These are phyloP conservation scores for Parazoanthus atlanticus DNA, from an alignment of 92 coral and sea anemone species.

Conservation along the genomic window DNA sequence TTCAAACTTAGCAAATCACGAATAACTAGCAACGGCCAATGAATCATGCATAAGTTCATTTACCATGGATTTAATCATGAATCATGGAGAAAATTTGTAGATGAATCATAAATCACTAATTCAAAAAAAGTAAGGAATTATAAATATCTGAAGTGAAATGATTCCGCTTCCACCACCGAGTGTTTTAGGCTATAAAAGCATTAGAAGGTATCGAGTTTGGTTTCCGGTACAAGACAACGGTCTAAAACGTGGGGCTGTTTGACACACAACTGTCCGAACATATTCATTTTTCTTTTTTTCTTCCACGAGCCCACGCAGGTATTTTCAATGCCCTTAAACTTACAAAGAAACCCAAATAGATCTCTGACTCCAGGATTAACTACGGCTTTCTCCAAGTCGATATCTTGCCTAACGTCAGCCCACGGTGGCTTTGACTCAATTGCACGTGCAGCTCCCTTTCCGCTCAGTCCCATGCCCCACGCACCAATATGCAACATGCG, in stretches of 20 bases:
- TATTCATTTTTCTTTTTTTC: neutral
- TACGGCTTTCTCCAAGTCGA: neutral
- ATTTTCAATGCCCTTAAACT: neutral
- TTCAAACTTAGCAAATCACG: too few relatives aligned
- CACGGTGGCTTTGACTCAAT: constrained; percentile 37
- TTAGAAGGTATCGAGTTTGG: neutral
- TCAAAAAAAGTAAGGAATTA: too few relatives aligned
- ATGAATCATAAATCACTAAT: too few relatives aligned
- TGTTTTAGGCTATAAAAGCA: neutral
- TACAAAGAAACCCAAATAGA: neutral
- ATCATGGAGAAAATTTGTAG: too few relatives aligned
- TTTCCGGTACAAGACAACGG: neutral
- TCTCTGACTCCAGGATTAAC: neutral
- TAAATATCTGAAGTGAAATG: too few relatives aligned
- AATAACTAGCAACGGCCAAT: too few relatives aligned
- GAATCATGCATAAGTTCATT: too few relatives aligned
- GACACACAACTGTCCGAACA: neutral
- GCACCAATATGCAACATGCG: constrained; percentile 57
- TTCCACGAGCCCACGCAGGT: neutral
- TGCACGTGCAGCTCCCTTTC: constrained; percentile 9
- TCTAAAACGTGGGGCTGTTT: neutral
- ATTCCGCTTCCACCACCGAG: too few relatives aligned
- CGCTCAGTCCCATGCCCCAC: constrained; percentile 42
- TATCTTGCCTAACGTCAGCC: neutral
- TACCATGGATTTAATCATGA: too few relatives aligned